phyloP scores from a whole-genome alignment of 2,113 vertebrate species.

The Panthera tigris region DNA sequence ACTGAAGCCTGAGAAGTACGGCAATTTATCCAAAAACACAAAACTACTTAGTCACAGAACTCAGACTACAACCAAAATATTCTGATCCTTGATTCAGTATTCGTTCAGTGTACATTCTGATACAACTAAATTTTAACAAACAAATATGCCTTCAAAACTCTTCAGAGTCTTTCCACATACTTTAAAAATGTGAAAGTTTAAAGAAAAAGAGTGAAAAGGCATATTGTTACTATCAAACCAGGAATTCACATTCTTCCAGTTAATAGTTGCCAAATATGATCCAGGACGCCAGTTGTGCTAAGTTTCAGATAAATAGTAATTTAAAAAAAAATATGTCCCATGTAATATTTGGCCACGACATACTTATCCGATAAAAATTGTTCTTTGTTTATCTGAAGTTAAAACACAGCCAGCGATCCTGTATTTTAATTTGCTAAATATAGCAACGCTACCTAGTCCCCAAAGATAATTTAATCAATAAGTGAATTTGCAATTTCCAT shows the following conservation, averaged over 20 bases:
- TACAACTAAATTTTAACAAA: not conserved
- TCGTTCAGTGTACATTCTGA: not conserved
- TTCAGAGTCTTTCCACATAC: not conserved
- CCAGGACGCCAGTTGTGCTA: not conserved
- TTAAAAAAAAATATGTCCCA: not conserved
- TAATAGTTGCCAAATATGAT: not conserved
- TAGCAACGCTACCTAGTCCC: fast-evolving
- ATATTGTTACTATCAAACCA: not conserved
- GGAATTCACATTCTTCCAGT: not conserved
- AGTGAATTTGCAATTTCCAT: not conserved
- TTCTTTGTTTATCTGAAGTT: not conserved
- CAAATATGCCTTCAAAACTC: not conserved
- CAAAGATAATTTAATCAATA: not conserved
- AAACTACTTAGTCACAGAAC: conserved; percentile 6
- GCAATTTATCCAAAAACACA: not conserved
- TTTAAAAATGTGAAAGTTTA: not conserved
- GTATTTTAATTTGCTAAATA: not conserved
- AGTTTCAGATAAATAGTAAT: not conserved
- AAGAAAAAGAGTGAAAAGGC: not conserved
- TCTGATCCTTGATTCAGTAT: not conserved
- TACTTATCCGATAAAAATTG: not conserved
- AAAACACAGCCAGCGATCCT: not conserved
- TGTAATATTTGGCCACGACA: not conserved
- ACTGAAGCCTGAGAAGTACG: not conserved
- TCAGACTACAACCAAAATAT: conserved; percentile 42